Evolutionary conservation across 2,797 vertebrate genomes (phyloP).

Genomic region (Catostomus latipinnis): DNA sequence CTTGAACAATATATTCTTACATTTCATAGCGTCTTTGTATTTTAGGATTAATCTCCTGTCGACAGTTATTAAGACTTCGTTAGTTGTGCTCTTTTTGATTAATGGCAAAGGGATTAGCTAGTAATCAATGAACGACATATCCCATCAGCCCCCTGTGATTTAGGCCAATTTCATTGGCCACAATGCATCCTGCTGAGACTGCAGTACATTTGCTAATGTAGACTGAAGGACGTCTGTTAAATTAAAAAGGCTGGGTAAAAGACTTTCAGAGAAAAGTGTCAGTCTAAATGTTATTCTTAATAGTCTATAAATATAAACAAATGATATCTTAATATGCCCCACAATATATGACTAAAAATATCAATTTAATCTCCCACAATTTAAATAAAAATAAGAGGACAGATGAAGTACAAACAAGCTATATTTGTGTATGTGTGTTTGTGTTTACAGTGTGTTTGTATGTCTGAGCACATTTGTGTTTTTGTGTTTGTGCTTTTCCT

Average conservation of each 20-base stretch:
- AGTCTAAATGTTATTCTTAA: no score
- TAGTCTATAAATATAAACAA: no score
- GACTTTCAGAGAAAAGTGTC: no score
- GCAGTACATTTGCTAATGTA: conserved; percentile 20
- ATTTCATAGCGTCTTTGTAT: conserved; percentile 24
- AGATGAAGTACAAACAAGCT: background rate
- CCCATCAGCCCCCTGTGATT: conserved; percentile 27
- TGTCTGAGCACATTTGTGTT: conserved; percentile 16
- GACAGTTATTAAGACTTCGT: conserved; percentile 15
- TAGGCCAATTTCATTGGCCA: conserved; percentile 31
- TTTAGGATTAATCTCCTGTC: conserved; percentile 27
- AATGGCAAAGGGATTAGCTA: conserved; percentile 28
- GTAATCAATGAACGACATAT: conserved; percentile 40
- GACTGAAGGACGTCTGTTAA: no score
- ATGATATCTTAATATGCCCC: background rate
- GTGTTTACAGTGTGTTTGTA: conserved; percentile 2
- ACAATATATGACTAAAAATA: background rate
- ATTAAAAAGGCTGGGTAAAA: no score
- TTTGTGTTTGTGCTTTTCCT: background rate
- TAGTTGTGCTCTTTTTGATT: conserved; percentile 30
- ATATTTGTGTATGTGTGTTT: background rate
- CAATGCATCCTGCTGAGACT: conserved; percentile 22
- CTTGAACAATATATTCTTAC: conserved; percentile 12
- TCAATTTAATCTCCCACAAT: background rate
- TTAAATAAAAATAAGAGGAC: background rate